Evolutionary conservation across 2,797 vertebrate species (phyloP).

Genomic region (Channallabes apus): DNA sequence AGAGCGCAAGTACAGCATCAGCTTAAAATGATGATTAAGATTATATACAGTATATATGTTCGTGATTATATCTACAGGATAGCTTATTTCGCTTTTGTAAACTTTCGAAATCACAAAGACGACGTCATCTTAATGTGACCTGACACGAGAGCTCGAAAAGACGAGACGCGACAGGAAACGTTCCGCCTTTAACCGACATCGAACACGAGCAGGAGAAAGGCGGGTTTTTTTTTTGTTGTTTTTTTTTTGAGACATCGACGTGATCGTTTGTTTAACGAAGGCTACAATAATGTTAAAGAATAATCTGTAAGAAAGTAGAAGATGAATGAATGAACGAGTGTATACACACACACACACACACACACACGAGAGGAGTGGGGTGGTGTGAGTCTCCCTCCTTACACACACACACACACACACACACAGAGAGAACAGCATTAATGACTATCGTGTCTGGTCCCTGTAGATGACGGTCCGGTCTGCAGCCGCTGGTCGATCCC

Average conservation of each 20-base stretch:
- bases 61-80: too few species aligned
- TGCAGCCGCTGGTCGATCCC: slow-evolving; percentile 81
- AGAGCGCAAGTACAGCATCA: too few species aligned
- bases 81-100: neutral
- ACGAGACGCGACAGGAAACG: neutral
- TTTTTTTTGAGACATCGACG: neutral
- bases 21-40: neutral
- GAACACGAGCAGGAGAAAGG: neutral
- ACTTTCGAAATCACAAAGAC: neutral
- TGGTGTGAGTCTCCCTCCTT: neutral
- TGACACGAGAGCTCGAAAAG: neutral
- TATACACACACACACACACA: slow-evolving; percentile 18
- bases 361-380: neutral
- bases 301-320: neutral
- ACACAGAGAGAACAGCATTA: slow-evolving; percentile 62
- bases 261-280: neutral
- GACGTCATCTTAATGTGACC: neutral
- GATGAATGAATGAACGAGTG: neutral
- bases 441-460: slow-evolving; percentile 76
- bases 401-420: slow-evolving; percentile 25
- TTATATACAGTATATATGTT: neutral
- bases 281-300: neutral
- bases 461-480: slow-evolving; percentile 78
- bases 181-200: neutral
- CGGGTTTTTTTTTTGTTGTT: too few species aligned